Evolutionary conservation across 2,888 invertebrate species (phyloP).

Genomic region (Odontothrips loti): DNA sequence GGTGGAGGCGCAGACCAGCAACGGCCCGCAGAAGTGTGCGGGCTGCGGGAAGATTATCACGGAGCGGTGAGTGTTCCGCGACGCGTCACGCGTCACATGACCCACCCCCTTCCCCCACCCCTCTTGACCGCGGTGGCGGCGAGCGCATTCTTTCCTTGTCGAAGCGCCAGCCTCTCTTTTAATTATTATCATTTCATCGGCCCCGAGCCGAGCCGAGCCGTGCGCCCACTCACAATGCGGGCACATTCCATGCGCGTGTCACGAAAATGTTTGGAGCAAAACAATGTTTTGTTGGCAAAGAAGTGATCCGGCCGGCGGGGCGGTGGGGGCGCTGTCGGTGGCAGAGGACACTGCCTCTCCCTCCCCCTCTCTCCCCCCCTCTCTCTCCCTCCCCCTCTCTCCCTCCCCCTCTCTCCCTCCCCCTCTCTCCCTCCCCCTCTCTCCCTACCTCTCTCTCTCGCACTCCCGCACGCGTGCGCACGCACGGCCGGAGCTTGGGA

Average conservation of each 20-base stretch:
- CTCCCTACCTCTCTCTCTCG: neutral
- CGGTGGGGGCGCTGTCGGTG: neutral
- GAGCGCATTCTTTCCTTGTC: neutral
- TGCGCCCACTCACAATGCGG: too few species aligned
- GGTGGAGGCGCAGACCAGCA: slow-evolving; percentile 42
- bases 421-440: neutral
- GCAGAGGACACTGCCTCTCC: neutral
- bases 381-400: neutral
- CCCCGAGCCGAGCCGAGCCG: neutral
- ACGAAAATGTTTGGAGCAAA: too few species aligned
- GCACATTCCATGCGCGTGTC: too few species aligned
- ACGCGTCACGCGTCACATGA: neutral
- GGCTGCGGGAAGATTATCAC: slow-evolving; percentile 90
- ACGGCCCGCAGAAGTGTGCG: slow-evolving; percentile 70
- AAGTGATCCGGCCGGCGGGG: neutral
- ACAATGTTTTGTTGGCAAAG: too few species aligned
- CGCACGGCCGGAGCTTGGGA: neutral
- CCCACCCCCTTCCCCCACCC: neutral
- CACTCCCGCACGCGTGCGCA: neutral
- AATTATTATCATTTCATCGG: neutral
- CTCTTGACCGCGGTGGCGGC: neutral
- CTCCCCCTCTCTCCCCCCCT: neutral
- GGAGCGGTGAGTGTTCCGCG: slow-evolving; percentile 53
- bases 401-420: neutral
- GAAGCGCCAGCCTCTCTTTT: neutral